A percentile compares a stretch with the other conserved stretches of the same genome.
Conservation (phyloP, 2,797 vertebrate species). For the Lateolabrax maculatus region DNA sequence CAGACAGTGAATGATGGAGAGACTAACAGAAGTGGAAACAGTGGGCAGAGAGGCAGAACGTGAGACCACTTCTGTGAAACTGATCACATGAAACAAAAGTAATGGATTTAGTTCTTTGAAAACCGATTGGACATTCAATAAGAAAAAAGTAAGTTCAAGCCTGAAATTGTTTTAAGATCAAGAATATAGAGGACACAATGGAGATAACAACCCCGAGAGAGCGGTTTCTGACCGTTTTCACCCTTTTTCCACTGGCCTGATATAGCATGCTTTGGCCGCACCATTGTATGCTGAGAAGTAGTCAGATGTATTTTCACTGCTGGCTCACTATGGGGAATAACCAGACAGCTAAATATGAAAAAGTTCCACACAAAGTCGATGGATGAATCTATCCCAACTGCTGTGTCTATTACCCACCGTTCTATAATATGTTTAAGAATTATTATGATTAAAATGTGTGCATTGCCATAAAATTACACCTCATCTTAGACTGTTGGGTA, state of each 20-base stretch:
- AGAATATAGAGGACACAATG: conserved; percentile 17
- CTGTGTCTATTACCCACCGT: background rate
- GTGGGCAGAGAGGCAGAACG: conserved; percentile 36
- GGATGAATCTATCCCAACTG: background rate
- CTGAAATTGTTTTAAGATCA: conserved; percentile 50
- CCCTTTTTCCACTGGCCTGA: conserved; percentile 7
- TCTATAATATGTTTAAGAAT: conserved; percentile 9
- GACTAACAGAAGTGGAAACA: conserved; percentile 43
- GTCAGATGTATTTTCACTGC: conserved; percentile 44
- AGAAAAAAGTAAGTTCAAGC: conserved; percentile 42
- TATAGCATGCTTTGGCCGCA: conserved; percentile 8
- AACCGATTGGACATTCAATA: conserved; percentile 31
- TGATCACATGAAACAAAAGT: conserved; percentile 44
- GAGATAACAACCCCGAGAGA: conserved; percentile 22
- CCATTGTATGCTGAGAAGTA: conserved; percentile 27
- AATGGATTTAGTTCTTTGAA: conserved; percentile 35
- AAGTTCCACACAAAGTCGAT: background rate
- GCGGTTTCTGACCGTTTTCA: background rate
- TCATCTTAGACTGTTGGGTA: background rate
- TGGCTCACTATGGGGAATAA: conserved; percentile 30
- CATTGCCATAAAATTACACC: background rate
- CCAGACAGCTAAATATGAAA: background rate
- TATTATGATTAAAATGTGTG: background rate
- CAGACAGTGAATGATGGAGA: conserved; percentile 53
- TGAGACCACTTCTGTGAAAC: conserved; percentile 20